Evolutionary conservation across 2,888 invertebrate genomes (phyloP), one percentile per base, ranked within the genome.

Genomic region (Mylabris sibirica): DNA sequence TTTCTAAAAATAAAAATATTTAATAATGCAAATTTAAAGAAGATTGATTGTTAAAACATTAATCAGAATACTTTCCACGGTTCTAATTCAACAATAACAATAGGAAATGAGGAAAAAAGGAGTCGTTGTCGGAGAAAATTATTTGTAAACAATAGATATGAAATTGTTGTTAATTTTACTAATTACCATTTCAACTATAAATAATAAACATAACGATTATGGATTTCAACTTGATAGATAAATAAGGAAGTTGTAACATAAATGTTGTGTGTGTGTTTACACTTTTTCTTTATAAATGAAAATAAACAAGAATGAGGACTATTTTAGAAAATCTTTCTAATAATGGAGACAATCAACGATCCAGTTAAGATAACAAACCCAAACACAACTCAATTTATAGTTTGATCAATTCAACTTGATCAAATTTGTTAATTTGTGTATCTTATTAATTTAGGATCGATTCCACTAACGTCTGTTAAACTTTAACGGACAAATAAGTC

Each of bases 61-160:
- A 22, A 53, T 53, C 44, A 24, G 53, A 22, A 53, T 53, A 53
- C 22, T 53, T 53, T 53, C 53, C 53, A 53, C 24, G 53, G 53
- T 24, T 49, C 20, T 49, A 3, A 49, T 49, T 4, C 4, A 44
- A 44, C 44, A 44, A 49, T 49, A 49, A 49, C 49, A 49, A 53
- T 22, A 22, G 22, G 3, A 53, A 53, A 24, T 2, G 8, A 53
- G 14, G 4, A 20, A 24, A 12, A 53, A 24, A 4, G 2, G 3
- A 44, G n/a, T 44, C 4, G 14, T 9, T 12, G 14, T 38, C 6
- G 11, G 12, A 49, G 49, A 49, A 53, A 53, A 12, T 30, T 8
- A 11, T 24, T 53, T 53, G 22, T 24, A 53, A 53, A 53, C 53
- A 53, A 53, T 24, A 24, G 12, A 53, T 22, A 53, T 53, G 53